phyloP scores from a whole-genome alignment of 2,113 vertebrate genomes.

The Oreocharis arfaki region DNA sequence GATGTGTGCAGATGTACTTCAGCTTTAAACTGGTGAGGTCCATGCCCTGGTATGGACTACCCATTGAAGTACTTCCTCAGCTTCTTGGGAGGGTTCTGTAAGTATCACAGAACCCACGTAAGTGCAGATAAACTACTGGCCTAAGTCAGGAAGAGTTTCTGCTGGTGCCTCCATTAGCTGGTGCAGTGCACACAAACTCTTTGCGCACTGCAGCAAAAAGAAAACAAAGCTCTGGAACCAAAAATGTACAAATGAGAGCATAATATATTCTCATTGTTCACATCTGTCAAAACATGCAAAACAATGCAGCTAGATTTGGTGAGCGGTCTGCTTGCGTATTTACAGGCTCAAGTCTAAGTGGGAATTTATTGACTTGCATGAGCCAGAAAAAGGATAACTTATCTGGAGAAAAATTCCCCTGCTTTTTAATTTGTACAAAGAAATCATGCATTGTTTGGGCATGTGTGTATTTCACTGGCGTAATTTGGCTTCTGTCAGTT shows the following conservation, averaged over 20 bases:
- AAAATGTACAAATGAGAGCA: not conserved
- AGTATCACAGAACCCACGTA: not conserved
- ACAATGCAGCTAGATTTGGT: conserved; percentile 5
- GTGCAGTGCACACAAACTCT: not conserved
- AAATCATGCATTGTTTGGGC: not conserved
- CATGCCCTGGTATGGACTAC: not conserved
- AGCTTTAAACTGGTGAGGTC: not conserved
- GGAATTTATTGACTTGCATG: not conserved
- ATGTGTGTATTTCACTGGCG: not conserved
- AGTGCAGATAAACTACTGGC: not conserved
- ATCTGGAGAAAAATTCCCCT: not conserved
- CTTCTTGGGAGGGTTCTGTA: not conserved
- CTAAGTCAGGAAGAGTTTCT: not conserved
- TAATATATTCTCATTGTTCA: not conserved
- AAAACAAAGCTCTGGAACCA: not conserved
- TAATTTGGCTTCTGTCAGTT: not conserved
- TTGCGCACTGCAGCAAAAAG: not conserved
- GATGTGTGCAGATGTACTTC: not conserved
- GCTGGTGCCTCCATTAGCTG: not conserved
- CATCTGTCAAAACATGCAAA: conserved; percentile 24
- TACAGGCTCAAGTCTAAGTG: not conserved
- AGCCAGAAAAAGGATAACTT: not conserved
- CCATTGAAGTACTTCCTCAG: not conserved
- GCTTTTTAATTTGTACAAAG: not conserved
- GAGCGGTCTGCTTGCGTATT: not conserved